Conservation (phyloP, 2,888 invertebrate species). For the Synergus umbraculus region DNA sequence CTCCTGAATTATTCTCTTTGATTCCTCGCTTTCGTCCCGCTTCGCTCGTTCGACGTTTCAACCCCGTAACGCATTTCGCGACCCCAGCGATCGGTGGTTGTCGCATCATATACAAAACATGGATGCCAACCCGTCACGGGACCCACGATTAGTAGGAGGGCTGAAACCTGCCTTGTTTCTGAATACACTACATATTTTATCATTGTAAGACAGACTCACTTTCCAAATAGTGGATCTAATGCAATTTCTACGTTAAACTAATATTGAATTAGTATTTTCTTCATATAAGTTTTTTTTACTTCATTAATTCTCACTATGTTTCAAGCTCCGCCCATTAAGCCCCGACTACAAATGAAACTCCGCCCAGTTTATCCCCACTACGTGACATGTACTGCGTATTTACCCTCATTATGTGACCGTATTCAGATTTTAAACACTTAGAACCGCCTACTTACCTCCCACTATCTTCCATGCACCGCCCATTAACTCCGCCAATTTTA, state of each 20-base stretch:
- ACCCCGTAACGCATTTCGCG: conserved; percentile 53
- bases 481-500: too few species aligned
- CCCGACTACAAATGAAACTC: background rate
- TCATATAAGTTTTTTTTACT: too few species aligned
- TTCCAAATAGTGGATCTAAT: background rate
- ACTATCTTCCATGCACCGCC: too few species aligned
- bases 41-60: conserved; percentile 61
- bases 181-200: background rate
- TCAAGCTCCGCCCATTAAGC: background rate
- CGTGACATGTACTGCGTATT: background rate
- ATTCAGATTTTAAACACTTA: too few species aligned
- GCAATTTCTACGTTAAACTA: background rate
- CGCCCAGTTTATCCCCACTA: background rate
- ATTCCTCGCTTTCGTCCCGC: conserved; percentile 76
- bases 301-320: background rate
- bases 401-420: too few species aligned
- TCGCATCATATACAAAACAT: conserved; percentile 30
- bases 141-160: background rate
- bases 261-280: background rate
- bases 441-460: too few species aligned
- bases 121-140: background rate
- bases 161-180: background rate
- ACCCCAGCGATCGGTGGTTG: conserved; percentile 45
- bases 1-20: conserved; percentile 78
- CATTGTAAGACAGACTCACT: background rate